These are phyloP conservation scores for Drosophila subquinaria DNA, from an alignment of 2,888 invertebrate genomes.

Conservation along the genomic window DNA sequence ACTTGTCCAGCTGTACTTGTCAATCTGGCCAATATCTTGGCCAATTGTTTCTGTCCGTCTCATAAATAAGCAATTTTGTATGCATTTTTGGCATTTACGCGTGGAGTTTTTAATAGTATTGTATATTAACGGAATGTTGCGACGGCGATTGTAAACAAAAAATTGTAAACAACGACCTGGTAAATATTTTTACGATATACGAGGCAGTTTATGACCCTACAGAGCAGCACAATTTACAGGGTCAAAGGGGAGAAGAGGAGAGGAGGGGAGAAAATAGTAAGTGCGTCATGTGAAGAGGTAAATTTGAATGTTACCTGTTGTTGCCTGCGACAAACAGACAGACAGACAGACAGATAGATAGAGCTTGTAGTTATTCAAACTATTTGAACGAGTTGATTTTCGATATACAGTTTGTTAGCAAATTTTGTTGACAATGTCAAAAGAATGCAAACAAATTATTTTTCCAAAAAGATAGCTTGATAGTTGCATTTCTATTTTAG, in stretches of 20 bases:
- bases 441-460: background rate
- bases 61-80: conserved; percentile 38
- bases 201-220: conserved; percentile 58
- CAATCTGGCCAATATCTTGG: conserved; percentile 7
- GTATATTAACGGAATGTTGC: conserved; percentile 44
- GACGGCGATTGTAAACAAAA: conserved; percentile 69
- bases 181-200: conserved; percentile 68
- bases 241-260: conserved; percentile 2
- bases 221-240: conserved; percentile 14
- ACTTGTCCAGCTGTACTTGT: background rate
- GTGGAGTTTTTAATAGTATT: conserved; percentile 65
- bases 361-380: conserved; percentile 48
- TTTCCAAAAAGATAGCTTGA: no score
- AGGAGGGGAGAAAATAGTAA: conserved; percentile 3
- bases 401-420: background rate
- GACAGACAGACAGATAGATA: background rate
- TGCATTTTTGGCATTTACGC: conserved; percentile 48
- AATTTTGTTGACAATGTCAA: background rate
- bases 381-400: conserved; percentile 44
- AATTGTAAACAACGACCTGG: conserved; percentile 66
- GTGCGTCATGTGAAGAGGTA: conserved; percentile 51
- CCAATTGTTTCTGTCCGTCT: background rate
- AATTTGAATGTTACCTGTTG: conserved; percentile 33
- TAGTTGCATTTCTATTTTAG: no score
- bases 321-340: conserved; percentile 3